Base-by-base conservation (phyloP, 2,888 invertebrate species). In the Notodonta ziczac region DNA sequence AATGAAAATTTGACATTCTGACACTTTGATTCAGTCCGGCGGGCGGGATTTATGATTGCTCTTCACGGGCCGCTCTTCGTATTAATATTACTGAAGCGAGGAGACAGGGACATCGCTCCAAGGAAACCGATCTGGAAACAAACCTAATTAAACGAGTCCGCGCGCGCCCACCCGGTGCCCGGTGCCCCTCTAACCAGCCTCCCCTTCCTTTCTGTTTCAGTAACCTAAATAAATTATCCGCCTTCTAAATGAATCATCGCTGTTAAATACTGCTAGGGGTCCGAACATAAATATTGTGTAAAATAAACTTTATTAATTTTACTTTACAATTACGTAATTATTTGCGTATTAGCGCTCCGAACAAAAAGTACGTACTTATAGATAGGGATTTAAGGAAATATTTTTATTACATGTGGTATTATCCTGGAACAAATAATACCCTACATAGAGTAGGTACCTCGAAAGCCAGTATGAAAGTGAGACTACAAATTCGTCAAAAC, bases 31-130 rank as follows among this genome's bases (percentile, higher is more conserved):
- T 81, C 76, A 76, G 62, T 77, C 74, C 79, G 71, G 69, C 70
- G 76, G 76, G 74, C 70, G 59, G 74, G 80, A 82, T 84, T 83
- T 83, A 81, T 83, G 77, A 83, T 80, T 79, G 72, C 73, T 77
- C 72, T 73, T 75, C 72, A 72, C 65, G 68, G 67, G 69, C 72
- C 76, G 76, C 70, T 72, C 70, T 64, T 66, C 72, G 71, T 77
- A 81, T 80, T 80, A 81, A 80, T 83, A 81, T 77, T 75, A 73
- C 72, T 67, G 66, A 58, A 66, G 63, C 65, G 60, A 70, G 66
- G 63, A 64, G 63, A 69, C 73, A 65, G 70, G 66, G 65, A 71
- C 73, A 73, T 67, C 58, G 67, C 64, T 74, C 63, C 57, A 64
- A 74, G 69, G 71, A 74, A 74, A 77, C 76, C 72, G 73, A 80